Conservation (phyloP, 2,797 vertebrate genomes). For the Fundulus diaphanus region DNA sequence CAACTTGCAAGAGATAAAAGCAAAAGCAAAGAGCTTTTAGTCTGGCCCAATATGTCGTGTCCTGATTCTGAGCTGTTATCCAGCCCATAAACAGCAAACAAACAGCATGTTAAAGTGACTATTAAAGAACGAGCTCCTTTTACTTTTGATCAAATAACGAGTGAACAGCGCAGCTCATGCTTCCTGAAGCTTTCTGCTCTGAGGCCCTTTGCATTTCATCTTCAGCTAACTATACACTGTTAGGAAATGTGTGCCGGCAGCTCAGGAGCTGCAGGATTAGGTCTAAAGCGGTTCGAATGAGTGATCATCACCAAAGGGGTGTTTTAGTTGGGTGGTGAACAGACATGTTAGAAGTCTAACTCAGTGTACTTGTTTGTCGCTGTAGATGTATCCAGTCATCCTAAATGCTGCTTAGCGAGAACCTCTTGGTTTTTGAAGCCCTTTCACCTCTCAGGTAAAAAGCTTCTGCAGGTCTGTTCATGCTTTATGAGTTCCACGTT, state of each 20-base stretch:
- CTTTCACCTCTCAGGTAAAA: background rate
- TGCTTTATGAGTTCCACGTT: background rate
- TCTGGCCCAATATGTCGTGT: background rate
- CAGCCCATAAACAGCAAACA: background rate
- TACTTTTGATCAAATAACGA: background rate
- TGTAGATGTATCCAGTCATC: background rate
- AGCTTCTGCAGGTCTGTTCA: background rate
- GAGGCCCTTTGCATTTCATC: background rate
- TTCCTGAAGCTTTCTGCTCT: background rate
- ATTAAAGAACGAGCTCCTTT: background rate
- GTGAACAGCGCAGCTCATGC: background rate
- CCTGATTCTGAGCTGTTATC: background rate
- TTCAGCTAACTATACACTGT: background rate
- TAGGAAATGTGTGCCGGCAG: background rate
- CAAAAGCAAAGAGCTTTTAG: background rate
- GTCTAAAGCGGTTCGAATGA: background rate
- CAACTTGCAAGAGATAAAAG: background rate
- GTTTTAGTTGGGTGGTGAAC: background rate
- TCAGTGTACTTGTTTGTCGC: background rate
- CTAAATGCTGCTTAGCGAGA: background rate
- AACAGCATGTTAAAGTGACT: background rate
- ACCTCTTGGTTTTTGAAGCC: background rate
- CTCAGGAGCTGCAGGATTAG: background rate
- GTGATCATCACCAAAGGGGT: background rate
- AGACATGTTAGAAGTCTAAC: background rate